These are phyloP conservation scores for Cenopis cana DNA, from an alignment of 2,888 invertebrate genomes.

Conservation along the genomic window DNA sequence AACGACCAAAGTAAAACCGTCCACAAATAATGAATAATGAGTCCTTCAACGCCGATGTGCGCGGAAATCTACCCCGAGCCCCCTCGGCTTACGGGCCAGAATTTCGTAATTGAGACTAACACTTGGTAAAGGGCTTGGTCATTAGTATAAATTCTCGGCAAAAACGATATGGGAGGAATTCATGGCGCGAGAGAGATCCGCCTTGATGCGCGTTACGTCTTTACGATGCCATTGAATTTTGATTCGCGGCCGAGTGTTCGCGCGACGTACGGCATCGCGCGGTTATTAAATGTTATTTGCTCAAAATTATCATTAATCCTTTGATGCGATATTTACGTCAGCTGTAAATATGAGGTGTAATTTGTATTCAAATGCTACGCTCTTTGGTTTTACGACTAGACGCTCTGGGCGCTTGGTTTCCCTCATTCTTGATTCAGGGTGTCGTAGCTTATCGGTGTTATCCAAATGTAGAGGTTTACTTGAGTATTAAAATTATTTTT, in stretches of 20 bases:
- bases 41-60: background rate
- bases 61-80: background rate
- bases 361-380: conserved; percentile 29
- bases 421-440: background rate
- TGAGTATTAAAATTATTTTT: no score
- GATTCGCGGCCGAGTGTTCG: conserved; percentile 51
- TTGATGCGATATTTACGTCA: conserved; percentile 33
- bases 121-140: conserved; percentile 30
- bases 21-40: conserved; percentile 23
- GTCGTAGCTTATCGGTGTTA: no score
- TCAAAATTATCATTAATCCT: conserved; percentile 41
- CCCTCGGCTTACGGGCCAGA: background rate
- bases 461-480: no score
- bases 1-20: background rate
- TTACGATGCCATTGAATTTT: conserved; percentile 59
- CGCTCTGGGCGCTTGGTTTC: conserved; percentile 4
- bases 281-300: conserved; percentile 36
- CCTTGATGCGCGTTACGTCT: conserved; percentile 61
- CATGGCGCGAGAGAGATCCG: conserved; percentile 54
- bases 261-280: conserved; percentile 19
- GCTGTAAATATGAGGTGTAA: conserved; percentile 8
- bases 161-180: conserved; percentile 53
- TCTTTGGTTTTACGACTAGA: conserved; percentile 14
- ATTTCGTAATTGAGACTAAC: conserved; percentile 5
- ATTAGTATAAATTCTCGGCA: conserved; percentile 41